Evolutionary conservation across 2,113 vertebrate species (phyloP).

Genomic region (Plecturocebus donacophilus): DNA sequence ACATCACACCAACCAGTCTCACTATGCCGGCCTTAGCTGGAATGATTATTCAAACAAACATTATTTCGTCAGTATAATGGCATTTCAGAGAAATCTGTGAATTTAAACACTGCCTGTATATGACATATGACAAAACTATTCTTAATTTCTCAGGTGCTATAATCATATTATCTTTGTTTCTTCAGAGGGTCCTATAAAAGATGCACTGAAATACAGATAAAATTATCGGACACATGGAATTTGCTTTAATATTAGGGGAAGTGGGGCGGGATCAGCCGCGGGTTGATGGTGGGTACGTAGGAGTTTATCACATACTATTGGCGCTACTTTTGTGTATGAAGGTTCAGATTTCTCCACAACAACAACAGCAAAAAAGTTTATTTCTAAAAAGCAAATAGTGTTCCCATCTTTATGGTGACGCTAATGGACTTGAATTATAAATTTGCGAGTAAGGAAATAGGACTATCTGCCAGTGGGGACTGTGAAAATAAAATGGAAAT

Average conservation of each 20-base stretch:
- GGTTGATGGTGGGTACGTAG: accelerated
- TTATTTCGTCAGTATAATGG: neutral
- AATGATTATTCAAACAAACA: neutral
- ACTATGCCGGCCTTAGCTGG: neutral
- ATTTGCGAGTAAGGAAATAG: neutral
- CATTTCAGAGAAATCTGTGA: neutral
- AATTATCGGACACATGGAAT: neutral
- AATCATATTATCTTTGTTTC: neutral
- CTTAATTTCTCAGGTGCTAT: neutral
- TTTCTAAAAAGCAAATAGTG: neutral
- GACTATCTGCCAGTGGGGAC: neutral
- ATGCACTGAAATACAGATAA: neutral
- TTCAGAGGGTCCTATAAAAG: neutral
- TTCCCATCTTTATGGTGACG: neutral
- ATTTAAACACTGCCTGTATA: neutral
- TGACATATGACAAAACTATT: neutral
- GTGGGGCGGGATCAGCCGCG: neutral
- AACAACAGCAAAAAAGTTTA: neutral
- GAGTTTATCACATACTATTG: accelerated
- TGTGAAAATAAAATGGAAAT: neutral
- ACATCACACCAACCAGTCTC: accelerated
- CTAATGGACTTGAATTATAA: neutral
- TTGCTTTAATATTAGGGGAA: neutral
- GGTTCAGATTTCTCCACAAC: neutral
- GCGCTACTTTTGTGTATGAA: neutral